Conservation (phyloP, 2,797 vertebrate species). For the Acropternis orthonyx region DNA sequence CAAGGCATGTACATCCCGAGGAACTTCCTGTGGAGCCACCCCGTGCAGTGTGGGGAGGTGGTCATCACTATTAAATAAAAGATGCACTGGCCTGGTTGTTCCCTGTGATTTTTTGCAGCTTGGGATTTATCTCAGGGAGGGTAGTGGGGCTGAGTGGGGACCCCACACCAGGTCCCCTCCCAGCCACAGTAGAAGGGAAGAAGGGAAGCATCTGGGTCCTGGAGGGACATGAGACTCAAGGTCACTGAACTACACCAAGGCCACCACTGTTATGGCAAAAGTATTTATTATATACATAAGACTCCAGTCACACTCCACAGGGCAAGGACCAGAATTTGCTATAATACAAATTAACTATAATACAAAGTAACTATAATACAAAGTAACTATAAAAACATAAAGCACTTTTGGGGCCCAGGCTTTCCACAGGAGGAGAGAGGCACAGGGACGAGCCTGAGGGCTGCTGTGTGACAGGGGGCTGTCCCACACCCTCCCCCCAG, state of each 20-base stretch:
- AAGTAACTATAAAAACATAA: slow-evolving; percentile 74
- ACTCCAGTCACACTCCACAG: slow-evolving; percentile 68
- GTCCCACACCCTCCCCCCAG: neutral
- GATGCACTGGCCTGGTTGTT: neutral
- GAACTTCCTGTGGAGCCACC: neutral
- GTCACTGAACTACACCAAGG: neutral
- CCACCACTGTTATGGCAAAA: slow-evolving; percentile 46
- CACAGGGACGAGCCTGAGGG: slow-evolving; percentile 32
- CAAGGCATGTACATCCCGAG: too few relatives aligned
- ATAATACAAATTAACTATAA: slow-evolving; percentile 56
- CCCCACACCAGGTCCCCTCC: neutral
- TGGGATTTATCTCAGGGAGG: neutral
- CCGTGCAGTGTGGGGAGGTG: neutral
- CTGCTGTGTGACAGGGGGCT: neutral
- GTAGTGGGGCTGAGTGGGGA: neutral
- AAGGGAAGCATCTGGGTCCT: neutral
- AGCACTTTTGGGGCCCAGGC: slow-evolving; percentile 64
- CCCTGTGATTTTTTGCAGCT: neutral
- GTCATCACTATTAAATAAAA: neutral
- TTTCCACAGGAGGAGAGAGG: slow-evolving; percentile 55
- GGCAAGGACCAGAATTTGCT: slow-evolving; percentile 61
- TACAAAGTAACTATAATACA: slow-evolving; percentile 66
- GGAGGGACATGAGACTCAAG: neutral
- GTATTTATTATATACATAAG: slow-evolving; percentile 71
- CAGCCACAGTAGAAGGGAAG: neutral